Conservation (phyloP, 2,113 vertebrate genomes). For the Eretmochelys imbricata region DNA sequence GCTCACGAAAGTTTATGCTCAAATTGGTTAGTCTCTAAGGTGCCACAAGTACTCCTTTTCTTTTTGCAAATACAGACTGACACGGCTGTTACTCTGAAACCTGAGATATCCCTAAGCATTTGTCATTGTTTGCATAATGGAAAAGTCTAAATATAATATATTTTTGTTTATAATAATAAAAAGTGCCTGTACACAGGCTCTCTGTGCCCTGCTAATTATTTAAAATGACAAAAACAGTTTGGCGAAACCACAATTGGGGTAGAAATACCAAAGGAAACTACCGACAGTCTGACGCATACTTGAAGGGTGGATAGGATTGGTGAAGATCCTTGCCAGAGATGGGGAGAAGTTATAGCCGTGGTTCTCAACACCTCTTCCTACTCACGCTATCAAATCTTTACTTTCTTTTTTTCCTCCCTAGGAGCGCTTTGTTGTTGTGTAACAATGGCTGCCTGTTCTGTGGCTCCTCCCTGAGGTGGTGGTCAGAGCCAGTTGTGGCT, state of each 20-base stretch:
- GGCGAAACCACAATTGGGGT: neutral
- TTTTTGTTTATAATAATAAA: neutral
- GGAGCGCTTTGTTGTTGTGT: neutral
- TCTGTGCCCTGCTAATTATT: neutral
- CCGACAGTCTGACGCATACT: neutral
- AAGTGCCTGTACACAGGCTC: fast-evolving
- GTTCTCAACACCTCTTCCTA: neutral
- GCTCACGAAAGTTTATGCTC: no score
- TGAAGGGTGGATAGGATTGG: neutral
- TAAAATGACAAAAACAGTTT: neutral
- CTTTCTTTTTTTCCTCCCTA: neutral
- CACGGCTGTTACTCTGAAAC: no score
- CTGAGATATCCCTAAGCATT: neutral
- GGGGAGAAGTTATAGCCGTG: neutral
- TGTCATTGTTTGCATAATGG: neutral
- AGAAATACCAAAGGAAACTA: neutral
- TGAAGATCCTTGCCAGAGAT: neutral
- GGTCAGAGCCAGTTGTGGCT: no score
- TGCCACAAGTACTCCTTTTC: no score
- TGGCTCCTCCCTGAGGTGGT: neutral
- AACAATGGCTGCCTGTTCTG: neutral
- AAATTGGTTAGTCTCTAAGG: no score
- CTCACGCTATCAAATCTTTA: neutral
- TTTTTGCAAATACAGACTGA: no score
- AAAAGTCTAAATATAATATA: neutral